Base-by-base conservation (phyloP, 2,113 vertebrate species). In the Periophthalmus modestus region DNA sequence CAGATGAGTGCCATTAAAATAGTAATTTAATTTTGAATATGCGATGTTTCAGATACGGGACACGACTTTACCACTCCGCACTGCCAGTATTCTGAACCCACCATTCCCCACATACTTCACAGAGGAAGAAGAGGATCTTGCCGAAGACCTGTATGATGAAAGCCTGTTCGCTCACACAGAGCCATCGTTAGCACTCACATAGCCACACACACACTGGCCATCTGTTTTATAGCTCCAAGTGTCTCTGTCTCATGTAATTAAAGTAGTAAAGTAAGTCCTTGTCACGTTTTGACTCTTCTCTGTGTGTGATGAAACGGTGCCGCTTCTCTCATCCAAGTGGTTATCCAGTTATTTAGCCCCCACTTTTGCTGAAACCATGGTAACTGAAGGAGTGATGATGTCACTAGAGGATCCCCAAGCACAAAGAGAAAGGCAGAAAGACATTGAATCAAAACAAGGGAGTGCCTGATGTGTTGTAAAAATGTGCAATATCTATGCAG, bases 91-190 rank as follows among this genome's bases (percentile, higher is more conserved):
- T 82, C 91, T 91, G 86, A 92, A 84, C 48, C 94, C 94, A 11
- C 97, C 96, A 0, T 99, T 99, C 80, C 98, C 98, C 50, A 99
- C 97, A 0, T 98, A 93, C 87, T 99, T 98, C 83, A 93, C 93
- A 54, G 97, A 99, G 80, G 95, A 94, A 66, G 95, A 96, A 0
- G 93, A 94, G 43, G 73, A 95, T 12, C 93, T 99, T 2, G 93
- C 95, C 1, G 97, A 99, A 87, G 96, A 99, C 77, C 83, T 99
- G 71, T 99, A 93, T 2, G 95, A 96, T 14, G 88, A 95, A 0
- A 79, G 94, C 15, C 28, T 98, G 82, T 98, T 95, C 72, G 88
- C 95, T 84, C 95, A 95, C 85, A 91, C 89, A 0, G 93, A 96
- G 2, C 92, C 93, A 2, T 96, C 95, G 7, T 58, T 97, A 66